A percentile compares a stretch with the other conserved stretches of the same genome.
phyloP scores from a whole-genome alignment of 2,888 invertebrate species.

The Leptogaster cylindrica region DNA sequence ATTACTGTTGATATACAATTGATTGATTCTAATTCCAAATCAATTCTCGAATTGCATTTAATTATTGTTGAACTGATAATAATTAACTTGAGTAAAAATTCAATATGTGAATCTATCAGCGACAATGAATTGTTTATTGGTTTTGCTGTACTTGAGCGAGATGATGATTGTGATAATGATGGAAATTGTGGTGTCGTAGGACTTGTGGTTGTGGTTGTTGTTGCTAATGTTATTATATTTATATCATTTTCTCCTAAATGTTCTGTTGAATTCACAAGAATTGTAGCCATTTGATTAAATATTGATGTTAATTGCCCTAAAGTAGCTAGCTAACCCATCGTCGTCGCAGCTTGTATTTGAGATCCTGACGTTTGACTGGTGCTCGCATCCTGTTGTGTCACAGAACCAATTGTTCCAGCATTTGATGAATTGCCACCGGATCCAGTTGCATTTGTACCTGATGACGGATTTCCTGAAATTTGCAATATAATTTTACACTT shows the following conservation, averaged over 20 bases:
- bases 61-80: slow-evolving; percentile 26
- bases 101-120: slow-evolving; percentile 22
- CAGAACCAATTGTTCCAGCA: slow-evolving; percentile 47
- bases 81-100: slow-evolving; percentile 22
- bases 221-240: slow-evolving; percentile 18
- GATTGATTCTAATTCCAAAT: no score
- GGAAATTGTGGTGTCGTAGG: slow-evolving; percentile 4
- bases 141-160: slow-evolving; percentile 3
- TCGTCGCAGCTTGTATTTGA: slow-evolving; percentile 55
- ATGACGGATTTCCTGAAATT: slow-evolving; percentile 49
- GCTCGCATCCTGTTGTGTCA: slow-evolving; percentile 46
- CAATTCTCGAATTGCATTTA: slow-evolving; percentile 2
- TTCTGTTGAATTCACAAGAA: slow-evolving; percentile 9
- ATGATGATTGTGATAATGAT: slow-evolving; percentile 34
- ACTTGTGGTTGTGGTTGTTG: slow-evolving; percentile 5
- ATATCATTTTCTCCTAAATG: slow-evolving; percentile 2
- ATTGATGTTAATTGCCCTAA: slow-evolving; percentile 40
- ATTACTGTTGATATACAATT: no score
- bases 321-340: slow-evolving; percentile 57
- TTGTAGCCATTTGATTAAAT: slow-evolving; percentile 36
- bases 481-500: not conserved
- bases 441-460: slow-evolving; percentile 48
- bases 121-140: slow-evolving; percentile 23
- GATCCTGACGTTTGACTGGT: slow-evolving; percentile 47
- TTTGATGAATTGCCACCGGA: slow-evolving; percentile 31